Percentiles rank a stretch among this genome's conserved stretches.
Conservation (phyloP, 2,888 invertebrate genomes). For the Drosophila mercatorum region DNA sequence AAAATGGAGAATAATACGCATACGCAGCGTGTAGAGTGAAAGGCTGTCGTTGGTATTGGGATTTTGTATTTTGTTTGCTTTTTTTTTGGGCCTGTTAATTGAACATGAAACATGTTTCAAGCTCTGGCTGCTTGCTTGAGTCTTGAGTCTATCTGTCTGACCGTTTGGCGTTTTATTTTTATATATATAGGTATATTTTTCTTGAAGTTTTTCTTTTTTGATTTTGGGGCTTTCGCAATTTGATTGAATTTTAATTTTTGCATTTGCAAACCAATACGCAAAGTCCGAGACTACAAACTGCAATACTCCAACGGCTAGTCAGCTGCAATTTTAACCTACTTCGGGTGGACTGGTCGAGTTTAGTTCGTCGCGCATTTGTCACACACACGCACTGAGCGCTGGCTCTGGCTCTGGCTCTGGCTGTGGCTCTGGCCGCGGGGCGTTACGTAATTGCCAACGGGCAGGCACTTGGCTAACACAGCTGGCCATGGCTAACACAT, state of each 20-base stretch:
- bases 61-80: conserved; percentile 16
- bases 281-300: conserved; percentile 41
- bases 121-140: conserved; percentile 18
- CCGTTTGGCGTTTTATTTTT: conserved; percentile 35
- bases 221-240: conserved; percentile 74
- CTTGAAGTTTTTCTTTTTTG: conserved; percentile 14
- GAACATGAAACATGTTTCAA: conserved; percentile 75
- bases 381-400: conserved; percentile 65
- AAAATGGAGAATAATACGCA: conserved; percentile 50
- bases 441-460: conserved; percentile 70
- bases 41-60: conserved; percentile 55
- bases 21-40: conserved; percentile 52
- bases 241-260: conserved; percentile 78
- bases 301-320: conserved; percentile 63
- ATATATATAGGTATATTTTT: conserved; percentile 1
- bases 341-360: conserved; percentile 72
- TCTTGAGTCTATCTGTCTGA: conserved; percentile 42
- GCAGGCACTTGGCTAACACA: conserved; percentile 58
- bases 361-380: conserved; percentile 79
- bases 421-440: conserved; percentile 34
- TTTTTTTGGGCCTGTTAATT: conserved; percentile 65
- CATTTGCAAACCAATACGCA: conserved; percentile 68
- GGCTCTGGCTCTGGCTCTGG: conserved; percentile 1
- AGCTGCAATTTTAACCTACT: conserved; percentile 78
- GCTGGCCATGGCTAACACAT: conserved; percentile 67